phyloP scores from a whole-genome alignment of 2,888 invertebrate genomes.

The Leptura quadrifasciata region DNA sequence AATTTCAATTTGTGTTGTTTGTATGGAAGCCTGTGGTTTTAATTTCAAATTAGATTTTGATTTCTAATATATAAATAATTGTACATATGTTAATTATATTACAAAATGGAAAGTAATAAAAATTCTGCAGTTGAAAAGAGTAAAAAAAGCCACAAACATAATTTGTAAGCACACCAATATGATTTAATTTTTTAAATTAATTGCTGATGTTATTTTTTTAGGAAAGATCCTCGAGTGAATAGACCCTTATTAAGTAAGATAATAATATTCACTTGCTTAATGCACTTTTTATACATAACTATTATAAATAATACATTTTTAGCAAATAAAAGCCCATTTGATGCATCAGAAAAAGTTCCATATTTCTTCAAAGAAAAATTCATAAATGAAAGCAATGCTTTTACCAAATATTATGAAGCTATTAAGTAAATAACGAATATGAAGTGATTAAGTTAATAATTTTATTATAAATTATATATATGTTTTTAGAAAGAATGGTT shows the following conservation, averaged over 20 bases:
- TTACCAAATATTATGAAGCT: constrained; percentile 42
- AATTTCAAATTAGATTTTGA: background rate
- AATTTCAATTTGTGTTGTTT: too few relatives aligned
- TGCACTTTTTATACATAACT: background rate
- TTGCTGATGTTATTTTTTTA: background rate
- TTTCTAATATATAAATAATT: background rate
- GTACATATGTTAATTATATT: background rate
- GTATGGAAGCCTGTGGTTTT: background rate
- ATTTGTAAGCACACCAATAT: background rate
- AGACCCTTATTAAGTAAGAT: background rate
- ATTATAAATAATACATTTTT: background rate
- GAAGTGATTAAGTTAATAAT: background rate
- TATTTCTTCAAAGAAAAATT: constrained; percentile 44
- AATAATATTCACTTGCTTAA: background rate
- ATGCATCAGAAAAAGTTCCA: background rate
- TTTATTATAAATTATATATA: background rate
- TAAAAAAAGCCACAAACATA: background rate
- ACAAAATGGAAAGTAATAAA: background rate
- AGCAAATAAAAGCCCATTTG: background rate
- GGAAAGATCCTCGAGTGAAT: background rate
- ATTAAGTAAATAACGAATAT: constrained; percentile 43
- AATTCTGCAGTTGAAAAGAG: background rate
- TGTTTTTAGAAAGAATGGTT: constrained; percentile 48
- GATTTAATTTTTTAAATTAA: background rate
- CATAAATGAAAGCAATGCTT: constrained; percentile 43